These are phyloP conservation scores for Canis aureus DNA, from an alignment of 2,113 vertebrate genomes.

Conservation along the genomic window DNA sequence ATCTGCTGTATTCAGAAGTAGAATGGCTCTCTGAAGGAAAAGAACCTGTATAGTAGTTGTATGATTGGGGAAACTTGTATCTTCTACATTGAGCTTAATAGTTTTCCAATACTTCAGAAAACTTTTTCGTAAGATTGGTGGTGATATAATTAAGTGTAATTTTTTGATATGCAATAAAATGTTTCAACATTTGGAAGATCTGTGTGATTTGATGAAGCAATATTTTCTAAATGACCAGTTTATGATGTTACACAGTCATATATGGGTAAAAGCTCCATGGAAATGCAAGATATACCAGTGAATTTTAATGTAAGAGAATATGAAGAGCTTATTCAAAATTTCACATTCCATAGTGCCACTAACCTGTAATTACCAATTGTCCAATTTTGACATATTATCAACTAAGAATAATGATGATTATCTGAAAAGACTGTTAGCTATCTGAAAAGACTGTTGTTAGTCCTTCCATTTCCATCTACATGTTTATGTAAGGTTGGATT, in stretches of 20 bases:
- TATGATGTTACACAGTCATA: neutral
- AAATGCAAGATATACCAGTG: neutral
- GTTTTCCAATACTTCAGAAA: neutral
- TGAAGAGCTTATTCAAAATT: neutral
- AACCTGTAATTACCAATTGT: neutral
- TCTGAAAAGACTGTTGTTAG: neutral
- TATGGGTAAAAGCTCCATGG: neutral
- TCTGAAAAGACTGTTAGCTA: neutral
- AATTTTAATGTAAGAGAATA: constrained; percentile 25
- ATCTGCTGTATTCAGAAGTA: neutral
- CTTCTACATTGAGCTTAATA: neutral
- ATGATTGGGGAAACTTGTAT: neutral
- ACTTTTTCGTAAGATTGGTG: neutral
- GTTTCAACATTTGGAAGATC: neutral
- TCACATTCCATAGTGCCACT: neutral
- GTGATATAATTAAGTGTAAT: neutral
- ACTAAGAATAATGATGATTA: neutral
- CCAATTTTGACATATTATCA: neutral
- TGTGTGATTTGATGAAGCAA: neutral
- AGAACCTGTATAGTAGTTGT: neutral
- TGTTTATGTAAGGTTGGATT: neutral
- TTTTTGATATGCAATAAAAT: neutral
- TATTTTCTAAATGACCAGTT: constrained; percentile 47
- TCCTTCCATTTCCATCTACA: neutral
- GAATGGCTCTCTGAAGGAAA: neutral